Conservation (phyloP, 2,113 vertebrate species). For the Cottus gobio region DNA sequence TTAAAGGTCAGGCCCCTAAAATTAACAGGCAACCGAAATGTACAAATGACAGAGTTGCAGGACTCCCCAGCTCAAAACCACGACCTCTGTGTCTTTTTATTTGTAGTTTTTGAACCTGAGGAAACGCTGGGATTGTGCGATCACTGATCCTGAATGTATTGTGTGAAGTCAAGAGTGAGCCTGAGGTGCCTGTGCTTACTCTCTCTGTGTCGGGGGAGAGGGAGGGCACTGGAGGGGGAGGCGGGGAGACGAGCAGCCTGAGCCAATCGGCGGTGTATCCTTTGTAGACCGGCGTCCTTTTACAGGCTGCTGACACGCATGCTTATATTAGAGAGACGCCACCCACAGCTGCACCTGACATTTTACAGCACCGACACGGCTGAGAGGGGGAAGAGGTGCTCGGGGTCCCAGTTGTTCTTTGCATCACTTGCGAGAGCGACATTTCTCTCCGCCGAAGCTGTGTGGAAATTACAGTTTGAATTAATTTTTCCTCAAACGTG, state of each 20-base stretch:
- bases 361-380: constrained; percentile 62
- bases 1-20: constrained; percentile 69
- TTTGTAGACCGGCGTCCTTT: constrained; percentile 88
- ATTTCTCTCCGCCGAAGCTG: constrained; percentile 40
- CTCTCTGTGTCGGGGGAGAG: constrained; percentile 30
- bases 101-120: neutral
- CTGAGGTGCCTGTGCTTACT: constrained; percentile 70
- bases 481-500: constrained; percentile 3
- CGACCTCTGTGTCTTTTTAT: neutral
- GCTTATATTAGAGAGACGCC: constrained; percentile 89
- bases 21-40: constrained; percentile 24
- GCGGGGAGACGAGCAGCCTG: constrained; percentile 11
- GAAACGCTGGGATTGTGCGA: neutral
- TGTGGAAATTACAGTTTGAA: constrained; percentile 50
- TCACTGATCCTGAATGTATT: neutral
- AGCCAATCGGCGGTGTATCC: constrained; percentile 61
- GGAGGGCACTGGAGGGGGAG: constrained; percentile 27
- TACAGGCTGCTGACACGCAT: constrained; percentile 85
- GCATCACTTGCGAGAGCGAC: constrained; percentile 57
- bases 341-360: constrained; percentile 87
- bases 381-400: constrained; percentile 1
- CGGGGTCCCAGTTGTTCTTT: constrained; percentile 24
- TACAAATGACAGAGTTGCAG: constrained; percentile 28
- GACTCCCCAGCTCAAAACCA: neutral
- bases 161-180: constrained; percentile 57